A percentile compares a stretch with the other conserved stretches of the same genome.
These are phyloP conservation scores for Pammene aurita DNA, from an alignment of 2,888 invertebrate species.

Conservation along the genomic window DNA sequence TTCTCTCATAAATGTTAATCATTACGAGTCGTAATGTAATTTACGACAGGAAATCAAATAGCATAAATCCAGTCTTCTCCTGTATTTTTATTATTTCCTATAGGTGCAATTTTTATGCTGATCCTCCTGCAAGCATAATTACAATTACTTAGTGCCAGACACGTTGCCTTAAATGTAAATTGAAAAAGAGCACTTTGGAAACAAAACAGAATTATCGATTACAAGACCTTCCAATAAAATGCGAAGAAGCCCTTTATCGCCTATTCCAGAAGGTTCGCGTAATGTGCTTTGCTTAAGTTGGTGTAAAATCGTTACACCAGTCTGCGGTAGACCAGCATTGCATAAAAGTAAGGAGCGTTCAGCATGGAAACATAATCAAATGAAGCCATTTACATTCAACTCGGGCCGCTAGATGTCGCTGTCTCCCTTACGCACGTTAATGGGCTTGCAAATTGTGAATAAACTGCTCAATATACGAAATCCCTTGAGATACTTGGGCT, in stretches of 20 bases:
- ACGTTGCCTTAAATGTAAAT: too few species aligned
- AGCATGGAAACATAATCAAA: slow-evolving; percentile 75
- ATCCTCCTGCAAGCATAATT: too few species aligned
- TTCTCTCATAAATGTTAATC: too few species aligned
- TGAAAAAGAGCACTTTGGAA: too few species aligned
- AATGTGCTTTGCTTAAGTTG: slow-evolving; percentile 14
- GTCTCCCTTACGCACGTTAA: slow-evolving; percentile 72
- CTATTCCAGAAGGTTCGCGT: slow-evolving; percentile 17
- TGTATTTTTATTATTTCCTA: too few species aligned
- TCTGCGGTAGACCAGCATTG: slow-evolving; percentile 66
- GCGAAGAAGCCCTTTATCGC: neutral
- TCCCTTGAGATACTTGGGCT: slow-evolving; percentile 62
- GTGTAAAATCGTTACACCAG: slow-evolving; percentile 52
- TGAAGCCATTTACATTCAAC: slow-evolving; percentile 81
- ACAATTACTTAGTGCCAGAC: too few species aligned
- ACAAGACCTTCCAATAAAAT: too few species aligned
- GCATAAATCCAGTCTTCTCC: too few species aligned
- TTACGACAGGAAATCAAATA: too few species aligned
- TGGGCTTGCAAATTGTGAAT: slow-evolving; percentile 76
- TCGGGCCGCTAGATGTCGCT: slow-evolving; percentile 55
- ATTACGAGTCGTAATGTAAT: too few species aligned
- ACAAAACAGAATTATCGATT: too few species aligned
- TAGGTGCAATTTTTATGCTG: too few species aligned
- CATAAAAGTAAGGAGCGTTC: slow-evolving; percentile 76
- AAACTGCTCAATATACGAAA: slow-evolving; percentile 62